Evolutionary conservation across 2,113 vertebrate species (phyloP).

Genomic region (Tapirus terrestris): DNA sequence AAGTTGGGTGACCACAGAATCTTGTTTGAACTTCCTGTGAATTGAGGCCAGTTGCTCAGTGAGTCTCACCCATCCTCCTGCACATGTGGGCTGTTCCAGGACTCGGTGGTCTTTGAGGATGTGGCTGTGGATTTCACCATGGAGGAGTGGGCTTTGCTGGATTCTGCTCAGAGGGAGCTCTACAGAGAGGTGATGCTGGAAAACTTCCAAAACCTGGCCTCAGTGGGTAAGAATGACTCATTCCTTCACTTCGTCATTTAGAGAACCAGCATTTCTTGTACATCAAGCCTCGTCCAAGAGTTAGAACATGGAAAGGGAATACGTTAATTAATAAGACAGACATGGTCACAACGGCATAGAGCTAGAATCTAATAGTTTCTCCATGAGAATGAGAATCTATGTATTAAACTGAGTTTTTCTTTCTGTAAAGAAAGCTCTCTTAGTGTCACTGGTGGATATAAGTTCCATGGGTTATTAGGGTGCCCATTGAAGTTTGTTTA

Average conservation of each 20-base stretch:
- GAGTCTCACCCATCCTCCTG: not conserved
- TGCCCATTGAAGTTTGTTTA: not conserved
- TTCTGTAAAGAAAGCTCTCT: not conserved
- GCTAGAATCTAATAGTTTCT: not conserved
- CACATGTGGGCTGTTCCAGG: not conserved
- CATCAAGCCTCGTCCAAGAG: not conserved
- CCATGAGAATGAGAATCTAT: not conserved
- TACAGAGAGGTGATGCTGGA: constrained; percentile 57
- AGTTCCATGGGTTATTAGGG: not conserved
- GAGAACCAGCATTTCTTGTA: not conserved
- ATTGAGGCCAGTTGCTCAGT: not conserved
- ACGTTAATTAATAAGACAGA: not conserved
- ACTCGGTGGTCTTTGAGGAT: not conserved
- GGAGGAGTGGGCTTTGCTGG: constrained; percentile 46
- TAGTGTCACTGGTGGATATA: not conserved
- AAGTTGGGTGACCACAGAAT: not conserved
- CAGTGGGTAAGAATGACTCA: not conserved
- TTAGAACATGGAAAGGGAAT: not conserved
- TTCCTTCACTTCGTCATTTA: not conserved
- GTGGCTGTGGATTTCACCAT: not conserved
- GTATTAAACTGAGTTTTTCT: not conserved
- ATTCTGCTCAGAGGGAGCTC: not conserved
- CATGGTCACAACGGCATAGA: not conserved
- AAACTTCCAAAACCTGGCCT: constrained; percentile 24
- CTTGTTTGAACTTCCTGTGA: not conserved